A percentile compares a stretch with the other conserved stretches of the same genome.
These are phyloP conservation scores for Synanthedon tipuliformis DNA, from an alignment of 2,888 invertebrate species.

Conservation along the genomic window DNA sequence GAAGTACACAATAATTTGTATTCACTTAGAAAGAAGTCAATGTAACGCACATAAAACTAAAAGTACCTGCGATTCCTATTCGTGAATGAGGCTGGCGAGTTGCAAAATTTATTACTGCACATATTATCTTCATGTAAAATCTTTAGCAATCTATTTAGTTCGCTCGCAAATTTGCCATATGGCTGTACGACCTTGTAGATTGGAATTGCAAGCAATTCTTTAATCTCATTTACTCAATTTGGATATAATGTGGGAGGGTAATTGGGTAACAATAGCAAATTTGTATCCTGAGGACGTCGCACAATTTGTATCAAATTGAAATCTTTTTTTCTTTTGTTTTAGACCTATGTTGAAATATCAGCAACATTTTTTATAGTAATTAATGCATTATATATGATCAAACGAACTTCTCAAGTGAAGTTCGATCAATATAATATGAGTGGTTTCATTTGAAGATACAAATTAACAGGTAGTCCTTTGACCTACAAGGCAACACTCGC, in stretches of 20 bases:
- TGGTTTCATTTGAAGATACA: no score
- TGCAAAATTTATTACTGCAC: background rate
- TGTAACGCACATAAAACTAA: background rate
- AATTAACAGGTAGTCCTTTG: no score
- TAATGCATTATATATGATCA: no score
- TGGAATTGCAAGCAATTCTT: background rate
- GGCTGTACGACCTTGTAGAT: background rate
- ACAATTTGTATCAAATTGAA: background rate
- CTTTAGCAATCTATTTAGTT: background rate
- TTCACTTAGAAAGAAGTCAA: background rate
- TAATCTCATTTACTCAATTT: background rate
- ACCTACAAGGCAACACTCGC: no score
- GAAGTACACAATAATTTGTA: background rate
- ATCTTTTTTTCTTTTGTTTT: background rate
- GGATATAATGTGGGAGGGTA: background rate
- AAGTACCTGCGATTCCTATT: background rate
- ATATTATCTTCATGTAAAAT: background rate
- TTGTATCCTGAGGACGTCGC: no score
- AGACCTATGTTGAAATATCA: no score
- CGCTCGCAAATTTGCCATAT: background rate
- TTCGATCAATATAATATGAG: no score
- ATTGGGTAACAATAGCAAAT: background rate
- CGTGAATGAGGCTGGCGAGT: background rate
- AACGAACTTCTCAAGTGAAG: no score
- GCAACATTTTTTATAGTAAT: no score